phyloP scores from a whole-genome alignment of 2,113 vertebrate genomes.

The Pipa parva region DNA sequence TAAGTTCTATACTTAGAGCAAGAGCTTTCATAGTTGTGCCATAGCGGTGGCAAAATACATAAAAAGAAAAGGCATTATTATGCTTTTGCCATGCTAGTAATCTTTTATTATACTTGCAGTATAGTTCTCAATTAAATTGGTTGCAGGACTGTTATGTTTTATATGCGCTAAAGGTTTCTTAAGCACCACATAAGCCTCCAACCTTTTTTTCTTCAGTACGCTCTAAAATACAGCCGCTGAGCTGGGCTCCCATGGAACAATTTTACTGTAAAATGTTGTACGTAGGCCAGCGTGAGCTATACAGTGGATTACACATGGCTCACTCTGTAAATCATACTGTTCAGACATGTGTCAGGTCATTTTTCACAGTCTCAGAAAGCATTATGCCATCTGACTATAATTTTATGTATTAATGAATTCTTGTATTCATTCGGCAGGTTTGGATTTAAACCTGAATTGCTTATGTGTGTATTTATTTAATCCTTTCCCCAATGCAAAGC shows the following conservation, averaged over 20 bases:
- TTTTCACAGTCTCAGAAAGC: constrained; percentile 21
- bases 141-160: constrained; percentile 33
- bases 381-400: constrained; percentile 33
- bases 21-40: constrained; percentile 6
- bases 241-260: constrained; percentile 4
- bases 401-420: constrained; percentile 39
- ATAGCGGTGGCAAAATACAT: constrained; percentile 21
- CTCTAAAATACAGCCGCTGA: constrained; percentile 9
- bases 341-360: constrained; percentile 29
- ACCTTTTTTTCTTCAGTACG: neutral
- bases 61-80: constrained; percentile 26
- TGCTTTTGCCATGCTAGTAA: constrained; percentile 28
- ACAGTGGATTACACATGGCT: constrained; percentile 22
- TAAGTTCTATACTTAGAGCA: constrained; percentile 17
- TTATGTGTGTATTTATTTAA: constrained; percentile 34
- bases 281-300: neutral
- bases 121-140: constrained; percentile 33
- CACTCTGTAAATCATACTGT: constrained; percentile 21
- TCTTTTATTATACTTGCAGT: constrained; percentile 29
- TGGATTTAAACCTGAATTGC: constrained; percentile 7
- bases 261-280: constrained; percentile 10
- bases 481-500: constrained; percentile 13
- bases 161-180: constrained; percentile 32
- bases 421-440: constrained; percentile 23
- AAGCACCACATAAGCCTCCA: constrained; percentile 23